Evolutionary conservation across 2,113 vertebrate species (phyloP), one percentile per base, ranked within the genome.

Genomic region (Perccottus glenii): DNA sequence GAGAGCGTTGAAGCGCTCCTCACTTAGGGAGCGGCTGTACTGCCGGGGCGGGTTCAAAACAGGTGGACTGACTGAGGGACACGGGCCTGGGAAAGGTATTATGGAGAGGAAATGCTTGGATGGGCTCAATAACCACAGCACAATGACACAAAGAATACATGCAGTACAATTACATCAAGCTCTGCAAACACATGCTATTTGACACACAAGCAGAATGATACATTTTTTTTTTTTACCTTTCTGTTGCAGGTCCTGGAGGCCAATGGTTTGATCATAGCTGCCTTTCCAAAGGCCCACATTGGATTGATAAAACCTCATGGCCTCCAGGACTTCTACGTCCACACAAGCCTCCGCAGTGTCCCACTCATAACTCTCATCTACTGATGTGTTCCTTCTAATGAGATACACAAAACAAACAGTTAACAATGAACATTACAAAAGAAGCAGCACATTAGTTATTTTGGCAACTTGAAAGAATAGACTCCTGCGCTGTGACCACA

Each of bases 301-400:
- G 32, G 78, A 64, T 48, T 56, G 83, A 83, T 87, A 84, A 68
- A 85, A 75, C 73, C 81, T 84, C 50, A 70, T 77, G 85, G 85
- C 88, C 81, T 92, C 90, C 88, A 91, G 88, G 86, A 88, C 78
- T 62, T 92, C 84, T 0, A 73, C 61, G 72, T 93, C 90, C 86
- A 87, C 78, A 56, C 74, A 83, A 64, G 71, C 82, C 67, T 94
- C 92, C 14, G 78, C 78, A 58, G 92, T 81, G 81, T 94, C 92
- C 92, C 92, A 94, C 75, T 94, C 93, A 87, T 94, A 93, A 88
- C 91, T 91, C 83, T 94, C 92, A 88, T 94, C 93, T 84, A 94
- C 92, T 74, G 91, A 93, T 9, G 93, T 90, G 86, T 93, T 93
- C 84, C 92, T 92, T 91, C 92, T 93, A 87, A 50, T 57, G 73